phyloP scores from a whole-genome alignment of 2,888 invertebrate species.

The Smittia sp. region DNA sequence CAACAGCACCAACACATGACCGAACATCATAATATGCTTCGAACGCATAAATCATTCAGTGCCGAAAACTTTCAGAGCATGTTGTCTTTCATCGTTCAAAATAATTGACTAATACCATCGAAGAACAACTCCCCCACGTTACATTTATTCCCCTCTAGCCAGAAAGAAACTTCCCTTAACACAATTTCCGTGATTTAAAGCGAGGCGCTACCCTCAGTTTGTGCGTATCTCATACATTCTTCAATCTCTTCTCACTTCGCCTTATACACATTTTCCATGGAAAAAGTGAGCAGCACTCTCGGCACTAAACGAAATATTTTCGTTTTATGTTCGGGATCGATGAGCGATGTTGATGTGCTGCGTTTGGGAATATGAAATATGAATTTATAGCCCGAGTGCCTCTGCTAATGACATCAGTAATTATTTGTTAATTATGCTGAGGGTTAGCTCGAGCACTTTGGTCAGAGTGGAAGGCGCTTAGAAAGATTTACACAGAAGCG shows the following conservation, averaged over 20 bases:
- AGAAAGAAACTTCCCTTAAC: conserved; percentile 15
- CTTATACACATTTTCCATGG: conserved; percentile 20
- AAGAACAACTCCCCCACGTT: conserved; percentile 9
- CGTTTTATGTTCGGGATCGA: background rate
- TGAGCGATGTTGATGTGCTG: background rate
- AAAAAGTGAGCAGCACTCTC: conserved; percentile 3
- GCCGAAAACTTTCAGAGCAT: background rate
- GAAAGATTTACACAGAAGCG: background rate
- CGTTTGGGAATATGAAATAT: background rate
- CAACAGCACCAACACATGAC: no score
- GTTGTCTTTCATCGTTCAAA: conserved; percentile 20
- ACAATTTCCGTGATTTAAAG: conserved; percentile 4
- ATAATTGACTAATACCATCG: conserved; percentile 6
- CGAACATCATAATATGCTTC: no score
- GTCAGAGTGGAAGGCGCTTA: background rate
- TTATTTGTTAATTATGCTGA: background rate
- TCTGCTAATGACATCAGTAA: background rate
- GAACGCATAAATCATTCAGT: conserved; percentile 8
- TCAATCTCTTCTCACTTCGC: conserved; percentile 10
- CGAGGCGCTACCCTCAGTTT: conserved; percentile 9
- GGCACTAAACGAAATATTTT: background rate
- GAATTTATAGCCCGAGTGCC: background rate
- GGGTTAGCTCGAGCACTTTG: background rate
- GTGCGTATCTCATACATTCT: conserved; percentile 15
- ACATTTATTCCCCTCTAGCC: background rate